phyloP scores from a whole-genome alignment of 2,113 vertebrate species.

The Isurus oxyrinchus region DNA sequence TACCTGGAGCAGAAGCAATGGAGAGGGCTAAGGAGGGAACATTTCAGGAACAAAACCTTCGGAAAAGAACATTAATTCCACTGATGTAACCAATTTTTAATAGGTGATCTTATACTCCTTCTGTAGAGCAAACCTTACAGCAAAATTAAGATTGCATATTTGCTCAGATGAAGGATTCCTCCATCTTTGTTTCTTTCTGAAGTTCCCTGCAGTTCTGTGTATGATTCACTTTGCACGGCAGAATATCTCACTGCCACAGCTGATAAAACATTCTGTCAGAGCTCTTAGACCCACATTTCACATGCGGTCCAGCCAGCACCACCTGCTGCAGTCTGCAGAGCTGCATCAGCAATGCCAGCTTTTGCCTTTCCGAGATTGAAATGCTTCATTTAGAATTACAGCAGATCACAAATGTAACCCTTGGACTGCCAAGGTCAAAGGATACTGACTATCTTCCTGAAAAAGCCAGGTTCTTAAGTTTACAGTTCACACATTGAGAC shows the following conservation, averaged over 20 bases:
- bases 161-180: not conserved
- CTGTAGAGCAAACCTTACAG: not conserved
- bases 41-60: not conserved
- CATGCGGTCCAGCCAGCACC: not conserved
- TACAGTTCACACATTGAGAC: not conserved
- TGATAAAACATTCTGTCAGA: not conserved
- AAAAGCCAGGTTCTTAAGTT: not conserved
- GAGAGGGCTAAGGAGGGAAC: not conserved
- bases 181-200: not conserved
- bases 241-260: not conserved
- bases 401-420: not conserved
- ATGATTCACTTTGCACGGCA: not conserved
- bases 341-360: not conserved
- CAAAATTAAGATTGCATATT: not conserved
- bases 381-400: not conserved
- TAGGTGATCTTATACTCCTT: not conserved
- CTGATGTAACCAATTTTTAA: not conserved
- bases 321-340: not conserved
- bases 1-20: not conserved
- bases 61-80: not conserved
- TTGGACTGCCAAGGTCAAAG: not conserved
- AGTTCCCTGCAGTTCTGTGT: not conserved
- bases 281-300: not conserved
- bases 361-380: not conserved
- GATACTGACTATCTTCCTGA: not conserved